phyloP scores from a whole-genome alignment of 2,113 vertebrate genomes.

The Cyphotilapia sp. region DNA sequence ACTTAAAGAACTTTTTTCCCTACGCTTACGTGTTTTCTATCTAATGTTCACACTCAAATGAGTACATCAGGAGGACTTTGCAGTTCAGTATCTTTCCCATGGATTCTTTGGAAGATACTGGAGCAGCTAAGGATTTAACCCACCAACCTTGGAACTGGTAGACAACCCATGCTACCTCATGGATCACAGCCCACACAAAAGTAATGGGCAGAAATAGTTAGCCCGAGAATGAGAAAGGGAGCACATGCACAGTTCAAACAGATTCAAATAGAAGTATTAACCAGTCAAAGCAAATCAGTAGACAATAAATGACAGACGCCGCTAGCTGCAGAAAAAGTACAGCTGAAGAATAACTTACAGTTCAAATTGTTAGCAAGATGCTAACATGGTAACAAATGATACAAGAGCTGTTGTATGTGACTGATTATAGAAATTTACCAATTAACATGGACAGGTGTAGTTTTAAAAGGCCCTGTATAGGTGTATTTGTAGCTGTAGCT shows the following conservation, averaged over 20 bases:
- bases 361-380: background rate
- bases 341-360: background rate
- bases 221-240: background rate
- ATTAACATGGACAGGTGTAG: background rate
- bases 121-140: background rate
- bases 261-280: background rate
- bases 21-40: rapidly evolving
- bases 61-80: background rate
- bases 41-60: background rate
- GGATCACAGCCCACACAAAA: background rate
- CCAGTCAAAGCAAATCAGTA: background rate
- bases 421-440: background rate
- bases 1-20: background rate
- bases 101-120: background rate
- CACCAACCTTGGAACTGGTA: background rate
- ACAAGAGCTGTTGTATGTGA: background rate
- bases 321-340: background rate
- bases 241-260: background rate
- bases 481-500: background rate
- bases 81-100: background rate
- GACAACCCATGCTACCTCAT: background rate
- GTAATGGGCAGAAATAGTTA: background rate
- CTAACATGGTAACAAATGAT: background rate
- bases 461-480: background rate
- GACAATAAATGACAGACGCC: background rate